Percentiles rank a stretch among this genome's conserved stretches.
Conservation (phyloP, 2,797 vertebrate species). For the Eupleurogrammus muticus region DNA sequence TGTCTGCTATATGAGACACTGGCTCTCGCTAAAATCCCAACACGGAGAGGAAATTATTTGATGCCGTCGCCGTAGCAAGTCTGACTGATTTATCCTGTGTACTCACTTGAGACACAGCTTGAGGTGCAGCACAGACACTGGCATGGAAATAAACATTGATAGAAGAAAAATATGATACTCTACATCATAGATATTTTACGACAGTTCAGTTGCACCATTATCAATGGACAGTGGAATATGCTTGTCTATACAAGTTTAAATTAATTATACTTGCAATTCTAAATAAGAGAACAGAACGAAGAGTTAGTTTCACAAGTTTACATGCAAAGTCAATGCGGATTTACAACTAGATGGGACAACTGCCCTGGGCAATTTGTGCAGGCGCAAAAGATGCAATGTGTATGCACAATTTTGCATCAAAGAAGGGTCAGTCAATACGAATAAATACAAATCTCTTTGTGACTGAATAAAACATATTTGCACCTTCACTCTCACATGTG, state of each 20-base stretch:
- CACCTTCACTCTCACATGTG: no score
- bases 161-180: conserved; percentile 15
- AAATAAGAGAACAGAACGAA: no score
- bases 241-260: neutral
- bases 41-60: conserved; percentile 61
- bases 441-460: no score
- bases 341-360: no score
- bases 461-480: no score
- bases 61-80: conserved; percentile 32
- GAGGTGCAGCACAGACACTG: conserved; percentile 18
- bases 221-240: no score
- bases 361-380: no score
- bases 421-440: no score
- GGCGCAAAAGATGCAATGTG: no score
- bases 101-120: conserved; percentile 42
- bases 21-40: conserved; percentile 58
- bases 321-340: no score
- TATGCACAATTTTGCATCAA: no score
- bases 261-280: neutral
- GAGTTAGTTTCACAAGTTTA: no score
- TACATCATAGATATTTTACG: conserved; percentile 25
- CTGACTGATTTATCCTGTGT: conserved; percentile 24
- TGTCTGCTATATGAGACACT: conserved; percentile 50
- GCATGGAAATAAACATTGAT: neutral
- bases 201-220: neutral